phyloP scores from a whole-genome alignment of 2,797 vertebrate genomes.

The Lates japonicus region DNA sequence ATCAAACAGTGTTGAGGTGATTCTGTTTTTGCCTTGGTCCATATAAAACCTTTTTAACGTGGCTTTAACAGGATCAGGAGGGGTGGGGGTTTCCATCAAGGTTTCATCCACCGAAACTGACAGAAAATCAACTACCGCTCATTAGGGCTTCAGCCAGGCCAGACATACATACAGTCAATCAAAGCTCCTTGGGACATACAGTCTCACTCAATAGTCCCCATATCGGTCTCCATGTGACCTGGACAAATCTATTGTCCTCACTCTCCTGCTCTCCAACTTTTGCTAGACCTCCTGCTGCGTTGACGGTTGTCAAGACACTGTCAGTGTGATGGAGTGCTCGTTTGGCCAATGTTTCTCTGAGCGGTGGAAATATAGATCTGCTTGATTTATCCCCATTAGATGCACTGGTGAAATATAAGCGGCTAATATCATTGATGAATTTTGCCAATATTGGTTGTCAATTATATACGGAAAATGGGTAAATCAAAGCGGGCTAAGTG shows the following conservation, averaged over 20 bases:
- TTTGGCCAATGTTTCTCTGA: slow-evolving; percentile 23
- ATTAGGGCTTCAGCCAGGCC: slow-evolving; percentile 8
- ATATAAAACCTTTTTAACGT: background rate
- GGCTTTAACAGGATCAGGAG: background rate
- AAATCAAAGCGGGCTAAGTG: slow-evolving; percentile 23
- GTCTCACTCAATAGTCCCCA: background rate
- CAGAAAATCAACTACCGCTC: slow-evolving; percentile 10
- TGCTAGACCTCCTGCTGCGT: slow-evolving; percentile 10
- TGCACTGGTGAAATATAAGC: slow-evolving; percentile 8
- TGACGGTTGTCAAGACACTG: slow-evolving; percentile 13
- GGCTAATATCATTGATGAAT: slow-evolving; percentile 18
- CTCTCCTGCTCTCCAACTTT: slow-evolving; percentile 13
- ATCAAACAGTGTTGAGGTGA: background rate
- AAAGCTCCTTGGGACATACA: background rate
- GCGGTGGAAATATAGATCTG: slow-evolving; percentile 40
- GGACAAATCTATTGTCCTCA: slow-evolving; percentile 17
- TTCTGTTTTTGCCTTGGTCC: background rate
- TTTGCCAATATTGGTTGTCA: slow-evolving; percentile 26
- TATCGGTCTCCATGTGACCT: slow-evolving; percentile 21
- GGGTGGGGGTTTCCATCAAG: background rate
- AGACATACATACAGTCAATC: background rate
- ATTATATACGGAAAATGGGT: background rate
- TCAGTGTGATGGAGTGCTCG: slow-evolving; percentile 42
- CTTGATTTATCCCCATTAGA: slow-evolving; percentile 51
- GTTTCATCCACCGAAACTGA: background rate